phyloP scores from a whole-genome alignment of 2,113 vertebrate genomes.

The Oriolus oriolus region DNA sequence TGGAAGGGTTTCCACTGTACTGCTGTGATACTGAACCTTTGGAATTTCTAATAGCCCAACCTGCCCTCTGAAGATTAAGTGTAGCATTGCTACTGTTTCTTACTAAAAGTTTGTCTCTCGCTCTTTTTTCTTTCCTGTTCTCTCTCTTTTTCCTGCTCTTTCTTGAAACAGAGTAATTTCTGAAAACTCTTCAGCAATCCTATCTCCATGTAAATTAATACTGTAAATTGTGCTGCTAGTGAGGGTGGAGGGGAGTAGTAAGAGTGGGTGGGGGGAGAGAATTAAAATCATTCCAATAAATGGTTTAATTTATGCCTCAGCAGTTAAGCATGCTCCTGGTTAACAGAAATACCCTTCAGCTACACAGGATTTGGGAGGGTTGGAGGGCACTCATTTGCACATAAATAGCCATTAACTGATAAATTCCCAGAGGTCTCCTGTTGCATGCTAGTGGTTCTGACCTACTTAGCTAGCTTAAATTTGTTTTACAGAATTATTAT shows the following conservation, averaged over 20 bases:
- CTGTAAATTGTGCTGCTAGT: conserved; percentile 66
- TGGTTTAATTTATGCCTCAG: conserved; percentile 82
- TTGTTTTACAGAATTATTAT: conserved; percentile 92
- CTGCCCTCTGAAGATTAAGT: not conserved
- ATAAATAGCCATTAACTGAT: conserved; percentile 92
- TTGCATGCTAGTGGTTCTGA: conserved; percentile 87
- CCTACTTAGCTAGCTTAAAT: conserved; percentile 93
- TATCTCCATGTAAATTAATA: conserved; percentile 67
- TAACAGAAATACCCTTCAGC: conserved; percentile 91
- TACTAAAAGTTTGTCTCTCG: not conserved
- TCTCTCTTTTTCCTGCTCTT: not conserved
- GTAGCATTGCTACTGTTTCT: not conserved
- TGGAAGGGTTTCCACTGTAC: not conserved
- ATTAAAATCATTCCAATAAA: conserved; percentile 82
- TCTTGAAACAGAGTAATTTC: conserved; percentile 38
- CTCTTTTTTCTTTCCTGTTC: not conserved
- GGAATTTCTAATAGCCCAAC: not conserved
- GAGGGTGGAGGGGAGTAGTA: conserved; percentile 36
- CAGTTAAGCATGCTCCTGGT: conserved; percentile 84
- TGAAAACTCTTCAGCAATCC: conserved; percentile 52
- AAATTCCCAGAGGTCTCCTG: conserved; percentile 85
- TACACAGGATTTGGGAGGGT: conserved; percentile 84
- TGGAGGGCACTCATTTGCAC: conserved; percentile 96
- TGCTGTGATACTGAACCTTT: not conserved
- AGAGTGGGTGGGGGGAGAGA: conserved; percentile 49